These are phyloP conservation scores for Cheilosia vulpina DNA, from an alignment of 2,888 invertebrate genomes.

Conservation along the genomic window DNA sequence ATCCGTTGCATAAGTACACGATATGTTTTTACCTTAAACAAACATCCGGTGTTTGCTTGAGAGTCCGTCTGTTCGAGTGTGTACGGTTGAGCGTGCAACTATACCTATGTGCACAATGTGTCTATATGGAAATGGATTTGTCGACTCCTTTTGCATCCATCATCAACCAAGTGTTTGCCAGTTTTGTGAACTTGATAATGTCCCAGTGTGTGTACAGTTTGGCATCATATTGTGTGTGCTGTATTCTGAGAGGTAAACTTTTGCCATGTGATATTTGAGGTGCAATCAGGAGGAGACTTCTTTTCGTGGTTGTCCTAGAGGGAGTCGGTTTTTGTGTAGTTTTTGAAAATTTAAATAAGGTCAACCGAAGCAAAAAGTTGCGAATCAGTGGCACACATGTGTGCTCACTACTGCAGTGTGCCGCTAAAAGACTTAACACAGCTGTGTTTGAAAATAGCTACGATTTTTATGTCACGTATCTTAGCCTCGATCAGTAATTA, in stretches of 20 bases:
- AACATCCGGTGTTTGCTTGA: conserved; percentile 69
- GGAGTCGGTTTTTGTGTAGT: too few relatives aligned
- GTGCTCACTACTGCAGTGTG: too few relatives aligned
- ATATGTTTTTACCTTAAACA: conserved; percentile 74
- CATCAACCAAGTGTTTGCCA: conserved; percentile 47
- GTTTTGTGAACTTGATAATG: conserved; percentile 50
- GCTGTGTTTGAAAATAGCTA: too few relatives aligned
- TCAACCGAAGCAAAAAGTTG: too few relatives aligned
- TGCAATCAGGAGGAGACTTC: background rate
- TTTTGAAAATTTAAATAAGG: too few relatives aligned
- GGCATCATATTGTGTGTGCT: background rate
- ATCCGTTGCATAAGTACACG: conserved; percentile 68
- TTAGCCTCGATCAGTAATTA: too few relatives aligned
- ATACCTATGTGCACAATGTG: background rate
- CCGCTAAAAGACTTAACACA: too few relatives aligned
- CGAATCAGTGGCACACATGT: too few relatives aligned
- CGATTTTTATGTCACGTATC: too few relatives aligned
- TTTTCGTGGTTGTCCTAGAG: too few relatives aligned
- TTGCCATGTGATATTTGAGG: background rate
- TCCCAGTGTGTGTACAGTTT: background rate
- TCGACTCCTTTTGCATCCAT: conserved; percentile 54
- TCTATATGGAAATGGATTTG: conserved; percentile 66
- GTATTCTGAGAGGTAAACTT: background rate
- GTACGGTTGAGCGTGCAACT: conserved; percentile 19
- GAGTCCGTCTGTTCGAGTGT: conserved; percentile 54